Base-by-base conservation (phyloP, 2,888 invertebrate genomes). In the Idaea dimidiata region DNA sequence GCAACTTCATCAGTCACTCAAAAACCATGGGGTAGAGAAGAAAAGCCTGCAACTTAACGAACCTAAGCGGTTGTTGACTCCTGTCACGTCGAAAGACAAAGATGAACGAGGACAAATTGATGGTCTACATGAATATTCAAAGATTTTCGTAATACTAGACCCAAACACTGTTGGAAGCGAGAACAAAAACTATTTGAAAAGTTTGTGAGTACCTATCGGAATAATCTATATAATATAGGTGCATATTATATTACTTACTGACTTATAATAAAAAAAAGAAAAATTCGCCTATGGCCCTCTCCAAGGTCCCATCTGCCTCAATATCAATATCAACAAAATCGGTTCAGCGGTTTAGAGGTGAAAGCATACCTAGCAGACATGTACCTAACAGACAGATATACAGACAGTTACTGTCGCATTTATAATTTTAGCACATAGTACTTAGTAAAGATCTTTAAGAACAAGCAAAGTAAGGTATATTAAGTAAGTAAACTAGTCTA, bases 131-230 rank as follows among this genome's bases (percentile, higher is more conserved):
- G 73, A 80, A 24, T 84, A 84, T 73, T 83, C 85, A 1, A 84
- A 84, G 74, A 71, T 88, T 57, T 86, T 81, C 58, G 70, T 89
- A 16, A 71, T 89, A 61, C 67, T 88, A 53, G 81, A 86, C 65
- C 80, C 85, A 18, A 66, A 75, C 56, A 81, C 76, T 16, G 56
- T 83, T 7, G 77, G 73, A 8, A 80, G 72, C 65, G 62, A 69
- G 67, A 75, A 75, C 72, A 72, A 76, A 62, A 72, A 74, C 16
- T 67, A 73, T 17, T 62, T 88, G 6, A 75, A 71, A 63, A 75
- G 76, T 58, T 65, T 87, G 89, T 89, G 72, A 88, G 89, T 88
- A n/a, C n/a, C n/a, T n/a, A 64, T 68, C 24, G 57, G 54, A 43
- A 17, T 60, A 55, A 53, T 56, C 59, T 16, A n/a, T 54, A 55